A percentile compares a stretch with the other conserved stretches of the same genome.
phyloP scores from a whole-genome alignment of 2,113 vertebrate species.

The Pelobates fuscus region DNA sequence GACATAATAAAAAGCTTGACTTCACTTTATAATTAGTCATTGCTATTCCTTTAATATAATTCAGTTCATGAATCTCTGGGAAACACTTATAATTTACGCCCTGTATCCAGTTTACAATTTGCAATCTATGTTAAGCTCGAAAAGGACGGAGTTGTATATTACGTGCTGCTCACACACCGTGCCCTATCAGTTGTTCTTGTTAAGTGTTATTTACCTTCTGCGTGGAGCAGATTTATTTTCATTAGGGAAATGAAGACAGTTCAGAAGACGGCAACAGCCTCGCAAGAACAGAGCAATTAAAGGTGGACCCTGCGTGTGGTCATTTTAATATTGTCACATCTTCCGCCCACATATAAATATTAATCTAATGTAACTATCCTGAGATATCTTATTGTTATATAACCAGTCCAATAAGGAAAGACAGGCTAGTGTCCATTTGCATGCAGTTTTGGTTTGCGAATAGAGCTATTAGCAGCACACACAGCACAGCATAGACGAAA shows the following conservation, averaged over 20 bases:
- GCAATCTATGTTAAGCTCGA: neutral
- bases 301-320: slow-evolving; percentile 32
- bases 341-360: neutral
- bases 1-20: too few relatives aligned
- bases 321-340: slow-evolving; percentile 27
- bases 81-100: neutral
- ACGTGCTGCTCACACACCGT: slow-evolving; percentile 24
- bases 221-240: slow-evolving; percentile 39
- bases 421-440: too few relatives aligned
- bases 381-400: too few relatives aligned
- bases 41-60: too few relatives aligned
- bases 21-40: too few relatives aligned
- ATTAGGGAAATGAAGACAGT: slow-evolving; percentile 26
- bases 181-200: slow-evolving; percentile 37
- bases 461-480: too few relatives aligned
- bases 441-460: too few relatives aligned
- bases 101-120: neutral
- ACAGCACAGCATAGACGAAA: too few relatives aligned
- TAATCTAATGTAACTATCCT: neutral
- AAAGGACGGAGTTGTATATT: neutral
- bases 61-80: too few relatives aligned
- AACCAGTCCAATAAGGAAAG: too few relatives aligned
- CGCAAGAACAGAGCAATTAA: slow-evolving; percentile 28
- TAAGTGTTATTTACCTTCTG: slow-evolving; percentile 44
- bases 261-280: slow-evolving; percentile 16